Evolutionary conservation across 2,797 vertebrate species (phyloP), one percentile per base, ranked within the genome.

Genomic region (Diglossa cyanea): DNA sequence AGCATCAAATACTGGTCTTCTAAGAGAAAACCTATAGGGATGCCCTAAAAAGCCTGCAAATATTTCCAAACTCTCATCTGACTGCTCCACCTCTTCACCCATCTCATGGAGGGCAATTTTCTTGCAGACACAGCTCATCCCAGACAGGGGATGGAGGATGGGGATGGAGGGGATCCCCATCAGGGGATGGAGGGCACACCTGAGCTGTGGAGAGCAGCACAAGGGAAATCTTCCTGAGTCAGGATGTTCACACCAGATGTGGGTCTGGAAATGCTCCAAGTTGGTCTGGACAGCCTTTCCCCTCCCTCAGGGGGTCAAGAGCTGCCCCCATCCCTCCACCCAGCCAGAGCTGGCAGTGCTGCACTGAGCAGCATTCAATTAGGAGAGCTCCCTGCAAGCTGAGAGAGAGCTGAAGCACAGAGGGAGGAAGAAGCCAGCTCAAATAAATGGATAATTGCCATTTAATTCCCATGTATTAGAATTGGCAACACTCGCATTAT

Each of bases 381-480:
- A 76, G 42, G 55, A 72, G 85, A 90, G 70, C 82, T 81, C 66
- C 40, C 86, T 81, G 80, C 13, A 51, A 72, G 73, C 63, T 6
- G 19, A 60, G 62, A 57, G 53, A 39, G 42, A 79, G 74, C 53
- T 88, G 71, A 87, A 92, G 45, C 62, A 35, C 44, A 57, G 71
- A 70, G 65, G 50, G 85, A 93, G 84, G 89, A 94, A 94, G 82
- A 57, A 91, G 95, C 85, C 88, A 96, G 74, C 74, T 88, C 73
- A 90, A 82, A 94, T 57, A 96, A 93, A 92, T 67, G 63, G 92
- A 57, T 93, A 95, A 96, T 93, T 93, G 92, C 80, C 90, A 95
- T 95, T 95, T 95, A 95, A 97, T 94, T 93, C 86, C 80, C 21
- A 14, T 0, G 1, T 88, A 92, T 94, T 95, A 93, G 77, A 95